Conservation (phyloP, 2,113 vertebrate genomes). For the Rhea pennata region DNA sequence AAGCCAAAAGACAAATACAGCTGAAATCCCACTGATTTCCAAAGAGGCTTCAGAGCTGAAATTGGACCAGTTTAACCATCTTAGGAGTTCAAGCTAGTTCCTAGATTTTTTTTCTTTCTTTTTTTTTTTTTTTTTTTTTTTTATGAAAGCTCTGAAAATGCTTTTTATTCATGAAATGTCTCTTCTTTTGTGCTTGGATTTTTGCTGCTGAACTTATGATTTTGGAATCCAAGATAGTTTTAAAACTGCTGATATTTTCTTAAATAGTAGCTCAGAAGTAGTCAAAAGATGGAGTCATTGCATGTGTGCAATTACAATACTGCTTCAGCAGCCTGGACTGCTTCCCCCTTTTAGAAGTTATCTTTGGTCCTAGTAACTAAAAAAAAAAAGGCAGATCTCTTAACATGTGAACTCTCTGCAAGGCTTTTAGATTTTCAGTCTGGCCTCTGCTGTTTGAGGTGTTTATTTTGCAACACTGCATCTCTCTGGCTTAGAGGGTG, state of each 20-base stretch:
- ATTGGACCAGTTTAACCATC: background rate
- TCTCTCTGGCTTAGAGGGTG: background rate
- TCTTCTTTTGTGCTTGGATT: background rate
- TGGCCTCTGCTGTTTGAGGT: background rate
- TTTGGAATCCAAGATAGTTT: background rate
- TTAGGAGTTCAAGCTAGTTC: background rate
- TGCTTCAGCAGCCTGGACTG: accelerated
- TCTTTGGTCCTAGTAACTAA: background rate
- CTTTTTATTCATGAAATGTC: accelerated
- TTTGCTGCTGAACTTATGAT: background rate
- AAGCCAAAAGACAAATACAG: background rate
- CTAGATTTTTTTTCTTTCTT: background rate
- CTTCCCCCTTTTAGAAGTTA: background rate
- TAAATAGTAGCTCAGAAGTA: background rate
- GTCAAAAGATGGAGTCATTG: accelerated
- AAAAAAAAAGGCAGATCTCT: background rate
- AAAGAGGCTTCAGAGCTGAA: background rate
- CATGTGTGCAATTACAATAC: background rate
- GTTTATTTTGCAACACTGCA: background rate
- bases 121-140: background rate
- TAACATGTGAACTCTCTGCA: background rate
- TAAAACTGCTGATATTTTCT: background rate
- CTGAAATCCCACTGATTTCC: background rate
- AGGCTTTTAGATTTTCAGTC: background rate
- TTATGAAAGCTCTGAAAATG: background rate